These are phyloP conservation scores for Bubo scandiacus DNA, from an alignment of 2,113 vertebrate genomes.

Conservation along the genomic window DNA sequence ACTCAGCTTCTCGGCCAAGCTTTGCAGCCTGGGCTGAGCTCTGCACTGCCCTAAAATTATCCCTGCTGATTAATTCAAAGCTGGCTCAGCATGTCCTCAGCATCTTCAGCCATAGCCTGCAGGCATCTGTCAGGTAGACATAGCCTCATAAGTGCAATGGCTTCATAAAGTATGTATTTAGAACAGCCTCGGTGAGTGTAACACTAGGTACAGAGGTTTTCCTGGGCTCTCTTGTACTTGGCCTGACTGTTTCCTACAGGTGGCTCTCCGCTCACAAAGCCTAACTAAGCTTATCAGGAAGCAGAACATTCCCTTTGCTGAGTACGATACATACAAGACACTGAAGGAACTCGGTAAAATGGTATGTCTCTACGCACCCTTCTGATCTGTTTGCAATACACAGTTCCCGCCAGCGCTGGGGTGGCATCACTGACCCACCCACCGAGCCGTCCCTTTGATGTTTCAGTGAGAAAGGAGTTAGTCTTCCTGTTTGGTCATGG, in stretches of 20 bases:
- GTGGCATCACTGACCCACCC: neutral
- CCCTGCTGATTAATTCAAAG: neutral
- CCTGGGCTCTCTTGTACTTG: neutral
- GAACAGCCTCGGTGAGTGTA: rapidly evolving
- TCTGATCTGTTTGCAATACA: neutral
- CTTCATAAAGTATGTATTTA: neutral
- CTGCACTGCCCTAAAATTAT: conserved; percentile 32
- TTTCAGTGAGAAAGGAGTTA: neutral
- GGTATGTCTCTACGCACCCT: conserved; percentile 53
- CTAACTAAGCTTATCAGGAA: conserved; percentile 75
- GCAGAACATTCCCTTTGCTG: conserved; percentile 50
- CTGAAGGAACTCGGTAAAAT: conserved; percentile 77
- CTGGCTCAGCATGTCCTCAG: neutral
- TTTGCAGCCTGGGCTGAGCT: neutral
- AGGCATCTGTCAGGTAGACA: neutral
- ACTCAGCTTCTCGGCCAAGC: conserved; percentile 1
- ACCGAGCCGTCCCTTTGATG: neutral
- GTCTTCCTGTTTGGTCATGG: neutral
- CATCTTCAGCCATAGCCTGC: neutral
- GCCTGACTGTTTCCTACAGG: conserved; percentile 51
- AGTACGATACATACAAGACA: conserved; percentile 56
- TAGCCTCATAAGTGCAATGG: neutral
- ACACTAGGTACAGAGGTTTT: neutral
- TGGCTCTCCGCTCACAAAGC: conserved; percentile 78
- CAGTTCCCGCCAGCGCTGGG: neutral